These are phyloP conservation scores for Eremobia ochroleuca DNA, from an alignment of 2,888 invertebrate species.

Conservation along the genomic window DNA sequence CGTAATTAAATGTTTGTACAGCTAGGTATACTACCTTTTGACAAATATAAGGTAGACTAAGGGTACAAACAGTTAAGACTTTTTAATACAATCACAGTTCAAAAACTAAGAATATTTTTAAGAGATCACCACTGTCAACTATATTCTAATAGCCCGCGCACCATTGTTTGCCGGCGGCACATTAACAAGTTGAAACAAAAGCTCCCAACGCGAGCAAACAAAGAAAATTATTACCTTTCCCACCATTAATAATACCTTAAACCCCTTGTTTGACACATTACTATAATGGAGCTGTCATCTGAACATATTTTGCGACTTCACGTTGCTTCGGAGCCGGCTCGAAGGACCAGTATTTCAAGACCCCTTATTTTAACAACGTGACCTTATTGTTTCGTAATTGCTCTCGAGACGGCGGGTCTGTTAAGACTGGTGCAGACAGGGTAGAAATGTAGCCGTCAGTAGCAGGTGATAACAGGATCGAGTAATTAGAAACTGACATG, in stretches of 20 bases:
- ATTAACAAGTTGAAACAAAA: conserved; percentile 54
- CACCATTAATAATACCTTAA: conserved; percentile 71
- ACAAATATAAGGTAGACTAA: background rate
- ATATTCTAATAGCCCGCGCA: conserved; percentile 24
- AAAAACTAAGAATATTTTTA: background rate
- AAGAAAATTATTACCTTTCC: conserved; percentile 68
- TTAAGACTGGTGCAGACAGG: conserved; percentile 70
- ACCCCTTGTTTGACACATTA: conserved; percentile 76
- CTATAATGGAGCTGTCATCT: conserved; percentile 83
- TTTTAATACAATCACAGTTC: background rate
- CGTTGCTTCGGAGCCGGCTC: conserved; percentile 64
- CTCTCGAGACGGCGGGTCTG: conserved; percentile 58
- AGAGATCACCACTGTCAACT: conserved; percentile 11
- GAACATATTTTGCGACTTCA: conserved; percentile 77
- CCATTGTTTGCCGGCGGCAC: conserved; percentile 31
- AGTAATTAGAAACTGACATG: conserved; percentile 89
- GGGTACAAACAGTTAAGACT: background rate
- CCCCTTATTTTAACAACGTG: conserved; percentile 50
- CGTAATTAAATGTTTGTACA: background rate
- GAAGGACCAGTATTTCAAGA: conserved; percentile 67
- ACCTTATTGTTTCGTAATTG: conserved; percentile 41
- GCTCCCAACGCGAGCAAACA: conserved; percentile 52
- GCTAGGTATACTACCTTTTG: background rate
- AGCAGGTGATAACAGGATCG: conserved; percentile 88
- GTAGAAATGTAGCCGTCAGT: conserved; percentile 82